phyloP scores from a whole-genome alignment of 1,140 invertebrate species.

The Trichogramma pretiosum region DNA sequence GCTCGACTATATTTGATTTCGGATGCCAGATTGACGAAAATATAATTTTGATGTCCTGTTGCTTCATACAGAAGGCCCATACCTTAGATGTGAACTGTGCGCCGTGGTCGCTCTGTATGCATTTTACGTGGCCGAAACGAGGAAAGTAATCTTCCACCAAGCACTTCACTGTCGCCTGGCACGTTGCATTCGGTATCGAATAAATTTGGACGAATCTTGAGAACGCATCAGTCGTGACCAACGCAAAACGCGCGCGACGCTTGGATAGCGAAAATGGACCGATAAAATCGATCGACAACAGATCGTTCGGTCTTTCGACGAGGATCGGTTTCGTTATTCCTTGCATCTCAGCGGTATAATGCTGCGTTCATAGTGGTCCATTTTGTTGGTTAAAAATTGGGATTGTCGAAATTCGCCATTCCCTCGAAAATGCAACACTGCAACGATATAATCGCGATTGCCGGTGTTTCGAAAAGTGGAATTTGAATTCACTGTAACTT shows the following conservation, averaged over 20 bases:
- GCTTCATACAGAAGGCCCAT: conserved; percentile 6
- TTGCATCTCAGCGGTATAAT: conserved; percentile 5
- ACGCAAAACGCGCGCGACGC: conserved; percentile 36
- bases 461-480: too few species aligned
- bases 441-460: too few species aligned
- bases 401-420: conserved; percentile 12
- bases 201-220: conserved; percentile 38
- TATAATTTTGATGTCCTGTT: conserved; percentile 9
- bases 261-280: conserved; percentile 29
- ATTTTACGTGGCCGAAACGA: conserved; percentile 8
- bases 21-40: conserved; percentile 12
- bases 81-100: conserved; percentile 1
- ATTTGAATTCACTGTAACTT: too few species aligned
- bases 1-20: conserved; percentile 12
- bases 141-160: conserved; percentile 18
- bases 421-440: background rate
- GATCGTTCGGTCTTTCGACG: background rate
- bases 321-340: conserved; percentile 5
- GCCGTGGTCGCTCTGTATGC: conserved; percentile 4
- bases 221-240: conserved; percentile 36
- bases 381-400: background rate
- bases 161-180: conserved; percentile 8
- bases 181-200: conserved; percentile 28
- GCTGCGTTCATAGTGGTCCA: conserved; percentile 13
- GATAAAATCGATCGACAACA: conserved; percentile 17